Evolutionary conservation across 2,888 invertebrate genomes (phyloP), one percentile per base, ranked within the genome.

Genomic region (Plebejus anna): DNA sequence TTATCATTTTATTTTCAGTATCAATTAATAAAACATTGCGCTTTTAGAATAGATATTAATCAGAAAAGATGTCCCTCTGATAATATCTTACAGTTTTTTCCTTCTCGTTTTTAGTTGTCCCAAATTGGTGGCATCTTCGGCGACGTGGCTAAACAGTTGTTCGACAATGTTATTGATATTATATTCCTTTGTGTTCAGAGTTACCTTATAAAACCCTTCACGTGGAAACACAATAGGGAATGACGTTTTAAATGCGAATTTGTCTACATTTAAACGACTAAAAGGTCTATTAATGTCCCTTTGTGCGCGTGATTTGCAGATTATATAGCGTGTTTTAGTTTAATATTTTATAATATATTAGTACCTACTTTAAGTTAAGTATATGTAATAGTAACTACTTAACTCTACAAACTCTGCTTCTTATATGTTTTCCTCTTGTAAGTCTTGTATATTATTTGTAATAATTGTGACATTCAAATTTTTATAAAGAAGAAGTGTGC

Each of bases 221-320:
- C 80, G 82, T 82, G 80, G 80, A 81, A 80, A 83, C 79, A 83
- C 82, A 85, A 83, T 9, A 82, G 85, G 82, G 83, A 87, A 87
- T 89, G 87, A 88, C 82, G 86, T 86, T 89, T 89, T 87, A 89
- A 89, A 88, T 22, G 86, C 82, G 86, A 92, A 92, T 92, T 92
- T 91, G 92, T 92, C 91, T 90, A 86, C 87, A 87, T 88, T 87
- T 88, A 85, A 86, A 90, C 87, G 86, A 84, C 88, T 90, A 89
- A 90, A 88, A 85, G 89, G 88, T 85, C 90, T 84, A 91, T 91
- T 90, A 90, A 87, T 87, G 83, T 73, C 80, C 85, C 85, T 88
- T 92, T 92, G 90, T 92, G 84, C 81, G 78, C 84, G 89, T 89
- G 89, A 90, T 90, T 91, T 91, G 89, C 88, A 86, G 87, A 80